Evolutionary conservation across 2,797 vertebrate genomes (phyloP), one percentile per base, ranked within the genome.

Genomic region (Ptychadena robeensis): DNA sequence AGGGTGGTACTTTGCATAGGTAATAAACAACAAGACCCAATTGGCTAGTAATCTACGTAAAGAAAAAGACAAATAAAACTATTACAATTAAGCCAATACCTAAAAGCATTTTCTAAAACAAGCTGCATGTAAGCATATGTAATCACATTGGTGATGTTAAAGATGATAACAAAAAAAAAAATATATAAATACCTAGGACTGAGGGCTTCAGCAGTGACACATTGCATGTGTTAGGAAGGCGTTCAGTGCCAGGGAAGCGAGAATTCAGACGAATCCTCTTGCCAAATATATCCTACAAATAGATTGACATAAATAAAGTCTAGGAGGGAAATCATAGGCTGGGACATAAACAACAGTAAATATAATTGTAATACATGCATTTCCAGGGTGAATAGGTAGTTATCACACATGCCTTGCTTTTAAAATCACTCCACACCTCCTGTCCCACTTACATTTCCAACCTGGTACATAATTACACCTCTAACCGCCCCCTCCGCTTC

Each of bases 221-320:
- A 48, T 98, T 99, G 80, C 94, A 96, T 10, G 97, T 99, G 89
- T 99, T 99, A 27, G 97, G 95, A 66, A 99, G 96, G 44, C 90
- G 86, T 32, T 93, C 93, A 0, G 94, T 90, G 38, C 94, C 94
- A 0, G 88, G 89, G 75, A 95, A 97, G 75, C 81, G 93, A 87
- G 94, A 96, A 90, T 97, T 99, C 88, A 98, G 89, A 80, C 61
- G 89, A 87, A 98, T 87, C 87, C 89, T 94, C 83, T 95, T 89
- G 82, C 91, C 93, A 87, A 99, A 99, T 11, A 90, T 89, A 27
- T 87, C 89, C 98, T 99, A 86, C 22, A 88, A 83, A 34, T 37
- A 34, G 7, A 10, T n/a, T 7, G 18, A 53, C 44, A 18, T 38
- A 40, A 25, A 63, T 4, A 73, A 75, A 34, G 25, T 75, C 25